Base-by-base conservation (phyloP, 1,140 invertebrate species). In the Schmidtea mediterranea region DNA sequence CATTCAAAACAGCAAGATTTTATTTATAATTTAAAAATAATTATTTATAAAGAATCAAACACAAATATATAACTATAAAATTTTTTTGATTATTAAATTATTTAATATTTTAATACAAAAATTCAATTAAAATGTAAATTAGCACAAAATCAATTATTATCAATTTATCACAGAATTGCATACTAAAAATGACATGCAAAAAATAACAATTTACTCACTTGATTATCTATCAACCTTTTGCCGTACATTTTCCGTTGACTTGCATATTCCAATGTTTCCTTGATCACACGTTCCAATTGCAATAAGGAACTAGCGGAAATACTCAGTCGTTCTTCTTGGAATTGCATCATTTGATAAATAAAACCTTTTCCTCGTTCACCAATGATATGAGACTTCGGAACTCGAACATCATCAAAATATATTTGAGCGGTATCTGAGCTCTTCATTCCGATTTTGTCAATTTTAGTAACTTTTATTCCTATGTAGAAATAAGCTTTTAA, bases 331-430 rank as follows among this genome's bases (percentile, higher is more conserved):
- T 74, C 72, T 49, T 71, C 69, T 55, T 73, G 71, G 55, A 74
- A 73, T 57, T 75, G 73, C 22, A 71, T 23, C 73, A 75, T 75
- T 57, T 73, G 72, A 55, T 74, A 75, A 0, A 63, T 59, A 55
- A 74, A 75, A 1, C 73, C 73, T 52, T 58, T 56, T 16, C 72
- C 72, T 56, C 72, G 69, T 50, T 74, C 70, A n/a, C 73, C 73
- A 47, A 74, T 73, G 9, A 73, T 62, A 55, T 74, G 59, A 36
- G 55, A 58, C 10, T 57, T 55, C 5, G 73, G 72, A 0, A 74
- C 67, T 18, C 63, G 56, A 1, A 68, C 65, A 61, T 74, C 66
- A 45, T 75, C 73, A 58, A 74, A 73, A 54, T 64, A 74, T 32
- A 74, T 62, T 56, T 72, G 61, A n/a, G 68, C 71, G 9, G 72